A percentile compares a stretch with the other conserved stretches of the same genome.
Conservation (phyloP, 2,113 vertebrate genomes). For the Isurus oxyrinchus region DNA sequence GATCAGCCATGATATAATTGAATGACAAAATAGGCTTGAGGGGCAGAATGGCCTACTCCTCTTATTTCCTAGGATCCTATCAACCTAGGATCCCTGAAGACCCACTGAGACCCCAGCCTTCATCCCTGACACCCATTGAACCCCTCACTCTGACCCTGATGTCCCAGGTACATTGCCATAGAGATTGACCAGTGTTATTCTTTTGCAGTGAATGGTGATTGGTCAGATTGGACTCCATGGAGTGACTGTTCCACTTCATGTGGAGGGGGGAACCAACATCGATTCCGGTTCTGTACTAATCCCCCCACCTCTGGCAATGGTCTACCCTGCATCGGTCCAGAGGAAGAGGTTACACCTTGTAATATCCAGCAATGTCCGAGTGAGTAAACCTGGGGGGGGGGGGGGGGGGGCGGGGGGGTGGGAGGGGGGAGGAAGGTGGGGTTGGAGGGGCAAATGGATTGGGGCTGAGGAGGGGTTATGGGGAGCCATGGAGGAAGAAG, state of each 20-base stretch:
- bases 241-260: conserved; percentile 69
- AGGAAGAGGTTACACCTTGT: conserved; percentile 62
- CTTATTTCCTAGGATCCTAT: too few species aligned
- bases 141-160: neutral
- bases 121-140: neutral
- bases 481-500: neutral
- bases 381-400: conserved; percentile 44
- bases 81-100: neutral
- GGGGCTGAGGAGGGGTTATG: neutral
- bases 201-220: conserved; percentile 56
- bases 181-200: neutral
- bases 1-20: too few species aligned
- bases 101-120: neutral
- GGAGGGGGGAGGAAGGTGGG: too few species aligned
- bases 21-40: too few species aligned
- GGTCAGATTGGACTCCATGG: conserved; percentile 80
- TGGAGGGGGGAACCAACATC: conserved; percentile 61
- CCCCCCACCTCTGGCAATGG: conserved; percentile 51
- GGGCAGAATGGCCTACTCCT: too few species aligned
- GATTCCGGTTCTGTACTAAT: conserved; percentile 67
- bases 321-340: conserved; percentile 47
- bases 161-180: neutral
- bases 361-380: conserved; percentile 53
- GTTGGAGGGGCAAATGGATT: neutral
- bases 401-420: neutral